Percentiles rank a stretch among this genome's conserved stretches.
phyloP scores from a whole-genome alignment of 1,140 invertebrate genomes.

The Drosophila carrolli region DNA sequence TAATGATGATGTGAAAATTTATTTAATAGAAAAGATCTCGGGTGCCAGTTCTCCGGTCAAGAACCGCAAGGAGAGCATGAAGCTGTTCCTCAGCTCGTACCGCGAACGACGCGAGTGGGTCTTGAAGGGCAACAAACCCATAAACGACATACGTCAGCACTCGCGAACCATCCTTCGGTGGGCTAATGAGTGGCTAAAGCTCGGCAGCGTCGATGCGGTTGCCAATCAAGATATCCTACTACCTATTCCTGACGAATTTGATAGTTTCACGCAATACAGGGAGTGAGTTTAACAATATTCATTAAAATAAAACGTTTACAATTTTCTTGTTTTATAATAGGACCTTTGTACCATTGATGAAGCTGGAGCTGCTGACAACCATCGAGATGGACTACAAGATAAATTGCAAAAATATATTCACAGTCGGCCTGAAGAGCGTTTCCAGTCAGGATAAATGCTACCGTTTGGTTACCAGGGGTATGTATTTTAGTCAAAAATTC shows the following conservation, averaged over 20 bases:
- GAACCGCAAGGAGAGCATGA: slow-evolving; percentile 42
- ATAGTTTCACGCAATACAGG: slow-evolving; percentile 58
- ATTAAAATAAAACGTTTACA: not conserved
- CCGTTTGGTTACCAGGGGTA: slow-evolving; percentile 54
- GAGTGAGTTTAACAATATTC: slow-evolving; percentile 35
- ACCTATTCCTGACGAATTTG: slow-evolving; percentile 65
- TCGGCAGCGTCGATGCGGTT: slow-evolving; percentile 44
- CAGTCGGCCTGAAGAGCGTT: slow-evolving; percentile 25
- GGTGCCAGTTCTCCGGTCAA: slow-evolving; percentile 9
- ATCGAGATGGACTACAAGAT: slow-evolving; percentile 59
- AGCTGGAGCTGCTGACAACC: slow-evolving; percentile 63
- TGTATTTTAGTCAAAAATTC: not conserved
- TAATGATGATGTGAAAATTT: slow-evolving; percentile 15
- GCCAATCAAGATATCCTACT: slow-evolving; percentile 49
- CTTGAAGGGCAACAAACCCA: not conserved
- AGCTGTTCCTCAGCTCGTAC: slow-evolving; percentile 40
- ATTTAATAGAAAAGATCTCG: slow-evolving; percentile 28
- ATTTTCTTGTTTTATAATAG: slow-evolving; percentile 24
- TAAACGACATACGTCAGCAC: slow-evolving; percentile 53
- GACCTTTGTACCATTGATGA: slow-evolving; percentile 69
- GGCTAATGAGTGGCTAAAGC: slow-evolving; percentile 67
- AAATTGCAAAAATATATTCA: slow-evolving; percentile 10
- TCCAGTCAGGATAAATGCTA: slow-evolving; percentile 21
- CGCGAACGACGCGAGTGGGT: slow-evolving; percentile 53
- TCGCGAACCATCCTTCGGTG: slow-evolving; percentile 57